phyloP scores from a whole-genome alignment of 2,113 vertebrate genomes.

The Apodemus sylvaticus region DNA sequence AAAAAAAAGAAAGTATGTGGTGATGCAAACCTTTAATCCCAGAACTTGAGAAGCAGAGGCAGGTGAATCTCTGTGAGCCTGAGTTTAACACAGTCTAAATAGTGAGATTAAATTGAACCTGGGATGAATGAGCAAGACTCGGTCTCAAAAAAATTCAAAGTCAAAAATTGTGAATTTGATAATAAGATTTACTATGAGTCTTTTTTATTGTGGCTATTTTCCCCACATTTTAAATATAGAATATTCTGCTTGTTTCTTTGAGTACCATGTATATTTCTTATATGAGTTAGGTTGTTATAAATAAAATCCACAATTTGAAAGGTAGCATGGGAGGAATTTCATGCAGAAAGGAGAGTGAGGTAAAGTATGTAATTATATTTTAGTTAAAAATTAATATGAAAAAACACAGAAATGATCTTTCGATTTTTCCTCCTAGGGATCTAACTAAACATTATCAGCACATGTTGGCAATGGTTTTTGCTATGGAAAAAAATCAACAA shows the following conservation, averaged over 20 bases:
- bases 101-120: neutral
- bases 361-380: neutral
- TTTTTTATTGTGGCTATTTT: neutral
- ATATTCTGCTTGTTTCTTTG: neutral
- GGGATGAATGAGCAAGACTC: neutral
- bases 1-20: too few species aligned
- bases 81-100: neutral
- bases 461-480: neutral
- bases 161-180: neutral
- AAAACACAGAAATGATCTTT: neutral
- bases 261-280: neutral
- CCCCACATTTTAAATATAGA: neutral
- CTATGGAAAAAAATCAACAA: neutral
- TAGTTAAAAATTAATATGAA: neutral
- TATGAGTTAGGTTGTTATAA: neutral
- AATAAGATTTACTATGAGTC: neutral
- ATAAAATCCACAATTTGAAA: neutral
- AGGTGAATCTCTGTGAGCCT: neutral
- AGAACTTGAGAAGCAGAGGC: neutral
- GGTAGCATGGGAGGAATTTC: neutral
- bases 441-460: conserved; percentile 6
- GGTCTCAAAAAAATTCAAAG: neutral
- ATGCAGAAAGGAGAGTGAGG: neutral
- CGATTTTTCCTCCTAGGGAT: neutral
- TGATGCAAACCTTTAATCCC: neutral